Evolutionary conservation across 2,888 invertebrate genomes (phyloP), one percentile per base, ranked within the genome.

Genomic region (Pteria penguin): DNA sequence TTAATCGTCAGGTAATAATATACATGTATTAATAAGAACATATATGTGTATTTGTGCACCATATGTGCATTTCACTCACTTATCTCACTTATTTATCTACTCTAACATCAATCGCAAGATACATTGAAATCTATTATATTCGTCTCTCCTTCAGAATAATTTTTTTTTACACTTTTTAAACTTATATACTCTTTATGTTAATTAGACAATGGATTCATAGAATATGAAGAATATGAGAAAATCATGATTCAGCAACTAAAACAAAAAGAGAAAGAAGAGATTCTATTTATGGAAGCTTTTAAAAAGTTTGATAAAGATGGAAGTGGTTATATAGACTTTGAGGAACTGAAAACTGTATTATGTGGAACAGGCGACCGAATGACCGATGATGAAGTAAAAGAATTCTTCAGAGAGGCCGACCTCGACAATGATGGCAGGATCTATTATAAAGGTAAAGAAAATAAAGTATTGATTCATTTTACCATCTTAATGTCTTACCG

Each of bases 341-440:
- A 58, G 22, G 58, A 58, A 26, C 26, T 58, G 26, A 58, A 58
- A 26, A 58, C 24, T 22, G 58, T 22, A 3, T 26, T 58, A 14
- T 22, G 3, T 3, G 22, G 8, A 8, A 58, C 14, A 4, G 58
- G 58, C 22, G 24, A n/a, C 26, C 18, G 18, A 52, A 58, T 58
- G 68, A 31, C 57, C 8, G 68, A 68, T 31, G 68, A 68, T 8
- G 68, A 68, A 18, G 68, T 68, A 2, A 22, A 57, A 3, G 29
- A 57, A 22, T 68, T 68, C 14, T 68, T 68, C 52, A 29, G 57
- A 24, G 68, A 68, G 57, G 68, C 68, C 4, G 68, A 68, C 18
- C 11, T 33, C 5, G 33, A 68, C 24, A n/a, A 54, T 14, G 68
- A 68, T 18, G 68, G 68, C 2, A 68, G 57, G 33, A 68, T 68